Conservation (phyloP, 2,888 invertebrate species). For the Drosophila acutilabella region DNA sequence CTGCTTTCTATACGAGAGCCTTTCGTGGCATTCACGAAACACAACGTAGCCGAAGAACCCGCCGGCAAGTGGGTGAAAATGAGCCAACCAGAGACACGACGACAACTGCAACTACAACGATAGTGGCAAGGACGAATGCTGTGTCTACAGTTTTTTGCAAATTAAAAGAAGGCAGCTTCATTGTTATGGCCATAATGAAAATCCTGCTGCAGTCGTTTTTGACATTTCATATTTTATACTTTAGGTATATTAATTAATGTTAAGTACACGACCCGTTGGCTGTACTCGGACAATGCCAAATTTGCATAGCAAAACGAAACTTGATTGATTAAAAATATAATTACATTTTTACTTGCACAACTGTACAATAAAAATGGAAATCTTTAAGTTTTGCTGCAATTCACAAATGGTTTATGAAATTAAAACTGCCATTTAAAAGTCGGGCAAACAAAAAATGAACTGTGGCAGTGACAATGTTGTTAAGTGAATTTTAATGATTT, state of each 20-base stretch:
- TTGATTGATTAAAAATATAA: conserved; percentile 75
- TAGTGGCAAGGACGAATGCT: conserved; percentile 26
- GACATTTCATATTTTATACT: conserved; percentile 70
- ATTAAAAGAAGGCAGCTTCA: conserved; percentile 68
- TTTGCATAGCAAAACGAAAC: conserved; percentile 59
- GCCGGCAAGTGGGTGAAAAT: conserved; percentile 69
- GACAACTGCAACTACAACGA: not conserved
- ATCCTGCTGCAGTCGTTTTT: conserved; percentile 63
- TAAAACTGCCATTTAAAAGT: conserved; percentile 28
- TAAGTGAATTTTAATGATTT: conserved; percentile 63
- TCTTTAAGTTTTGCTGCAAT: not conserved
- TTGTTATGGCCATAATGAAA: conserved; percentile 73
- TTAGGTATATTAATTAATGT: conserved; percentile 71
- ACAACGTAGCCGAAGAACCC: conserved; percentile 68
- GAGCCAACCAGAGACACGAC: conserved; percentile 36
- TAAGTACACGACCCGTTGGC: conserved; percentile 59
- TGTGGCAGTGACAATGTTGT: conserved; percentile 34
- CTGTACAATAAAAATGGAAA: not conserved
- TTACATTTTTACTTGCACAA: conserved; percentile 27
- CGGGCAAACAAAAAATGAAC: conserved; percentile 16
- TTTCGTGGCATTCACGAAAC: conserved; percentile 74
- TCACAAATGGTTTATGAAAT: not conserved
- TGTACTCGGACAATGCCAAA: conserved; percentile 31
- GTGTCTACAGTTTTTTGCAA: conserved; percentile 67
- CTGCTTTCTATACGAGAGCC: conserved; percentile 40